Evolutionary conservation across 2,113 vertebrate genomes (phyloP), one percentile per base, ranked within the genome.

Genomic region (Poicephalus meyeri): DNA sequence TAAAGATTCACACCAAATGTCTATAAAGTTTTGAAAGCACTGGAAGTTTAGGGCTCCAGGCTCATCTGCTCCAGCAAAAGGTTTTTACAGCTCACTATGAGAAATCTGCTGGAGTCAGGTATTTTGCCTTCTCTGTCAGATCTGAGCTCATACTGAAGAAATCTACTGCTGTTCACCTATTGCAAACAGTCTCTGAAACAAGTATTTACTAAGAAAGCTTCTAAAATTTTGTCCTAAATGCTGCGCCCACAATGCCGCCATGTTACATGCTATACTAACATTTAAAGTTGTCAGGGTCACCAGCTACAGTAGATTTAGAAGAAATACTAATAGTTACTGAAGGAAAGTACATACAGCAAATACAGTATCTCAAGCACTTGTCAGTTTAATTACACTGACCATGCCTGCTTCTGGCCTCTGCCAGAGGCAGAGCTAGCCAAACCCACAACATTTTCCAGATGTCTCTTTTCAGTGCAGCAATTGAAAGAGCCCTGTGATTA

Each of bases 381-480:
- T 83, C 95, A 91, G 80, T 83, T 86, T 84, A 86, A 93, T 88
- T 78, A 90, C 80, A 84, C 39, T 81, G 95, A 84, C 82, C 85
- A 80, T 3, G 13, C 86, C 88, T 29, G 18, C 82, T 68, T 63
- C 63, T 5, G 70, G 79, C 29, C 68, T 58, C 92, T 92, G 90
- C 92, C 93, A 94, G 31, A 56, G 31, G 31, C 55, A 56, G 55
- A 56, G 55, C 19, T 21, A 33, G 16, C 82, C 66, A 93, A 92
- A 44, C 3, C 31, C 82, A 79, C 6, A 35, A 72, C 28, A 39
- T 84, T 92, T 90, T 80, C 93, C 96, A 97, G 95, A 95, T 69
- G 86, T 39, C 82, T 86, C 83, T 66, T 77, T 73, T 25, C 88
- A 60, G 66, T 28, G 47, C 88, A 91, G 86, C 72, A 56, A 80